Percentiles rank a stretch among this genome's conserved stretches.
Evolutionary conservation across 2,113 vertebrate species (phyloP).

Genomic region (Genyomyrus donnyi): DNA sequence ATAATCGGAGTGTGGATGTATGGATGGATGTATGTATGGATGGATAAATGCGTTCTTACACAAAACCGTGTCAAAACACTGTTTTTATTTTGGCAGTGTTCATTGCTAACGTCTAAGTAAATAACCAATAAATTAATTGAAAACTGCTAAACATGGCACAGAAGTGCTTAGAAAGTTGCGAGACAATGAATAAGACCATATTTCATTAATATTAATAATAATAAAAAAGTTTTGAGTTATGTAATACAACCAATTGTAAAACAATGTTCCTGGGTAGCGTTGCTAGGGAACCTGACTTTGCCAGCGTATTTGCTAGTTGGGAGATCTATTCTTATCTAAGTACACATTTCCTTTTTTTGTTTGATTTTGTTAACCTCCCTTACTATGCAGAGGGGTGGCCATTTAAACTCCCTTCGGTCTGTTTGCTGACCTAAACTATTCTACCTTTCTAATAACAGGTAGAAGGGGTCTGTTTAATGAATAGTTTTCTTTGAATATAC

Average conservation of each 20-base stretch:
- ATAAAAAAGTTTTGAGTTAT: slow-evolving; percentile 1
- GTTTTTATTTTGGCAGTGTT: neutral
- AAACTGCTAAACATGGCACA: neutral
- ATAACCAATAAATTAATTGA: neutral
- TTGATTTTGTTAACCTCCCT: neutral
- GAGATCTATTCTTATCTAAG: slow-evolving; percentile 4
- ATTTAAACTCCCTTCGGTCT: neutral
- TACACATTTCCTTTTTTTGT: neutral
- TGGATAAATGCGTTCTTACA: neutral
- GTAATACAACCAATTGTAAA: slow-evolving; percentile 8
- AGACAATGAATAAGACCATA: neutral
- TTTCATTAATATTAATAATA: neutral
- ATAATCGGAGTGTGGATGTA: neutral
- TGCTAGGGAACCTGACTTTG: slow-evolving; percentile 14
- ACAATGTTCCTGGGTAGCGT: neutral
- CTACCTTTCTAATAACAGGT: neutral
- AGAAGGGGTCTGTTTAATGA: too few relatives aligned
- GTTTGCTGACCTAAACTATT: neutral
- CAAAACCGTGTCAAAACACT: neutral
- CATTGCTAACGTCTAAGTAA: neutral
- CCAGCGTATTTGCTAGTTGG: slow-evolving; percentile 3
- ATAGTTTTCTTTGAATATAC: neutral
- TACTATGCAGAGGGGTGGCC: neutral
- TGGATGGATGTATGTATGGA: neutral
- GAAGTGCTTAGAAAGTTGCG: neutral